phyloP scores from a whole-genome alignment of 2,113 vertebrate species.

The Phasianus colchicus region DNA sequence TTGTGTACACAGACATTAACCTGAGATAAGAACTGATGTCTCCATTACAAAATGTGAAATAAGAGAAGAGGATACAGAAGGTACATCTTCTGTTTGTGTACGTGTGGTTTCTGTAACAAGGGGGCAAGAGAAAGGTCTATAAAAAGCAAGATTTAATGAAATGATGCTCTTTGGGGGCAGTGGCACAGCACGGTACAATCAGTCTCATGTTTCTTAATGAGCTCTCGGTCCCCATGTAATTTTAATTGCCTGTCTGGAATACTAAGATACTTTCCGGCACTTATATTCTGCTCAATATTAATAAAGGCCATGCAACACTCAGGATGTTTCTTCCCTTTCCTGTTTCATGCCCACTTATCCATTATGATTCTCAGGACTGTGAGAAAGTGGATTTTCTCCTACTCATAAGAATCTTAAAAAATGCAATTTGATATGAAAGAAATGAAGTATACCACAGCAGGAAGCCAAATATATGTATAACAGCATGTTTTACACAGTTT shows the following conservation, averaged over 20 bases:
- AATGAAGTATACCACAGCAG: not conserved
- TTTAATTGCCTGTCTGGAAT: slow-evolving; percentile 50
- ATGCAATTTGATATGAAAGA: not conserved
- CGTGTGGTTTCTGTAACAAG: slow-evolving; percentile 1
- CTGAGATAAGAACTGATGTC: slow-evolving; percentile 19
- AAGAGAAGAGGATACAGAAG: slow-evolving; percentile 12
- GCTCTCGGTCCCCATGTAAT: slow-evolving; percentile 36
- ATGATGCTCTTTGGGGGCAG: not conserved
- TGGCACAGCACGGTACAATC: slow-evolving; percentile 7
- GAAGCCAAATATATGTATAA: not conserved
- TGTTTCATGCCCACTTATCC: not conserved
- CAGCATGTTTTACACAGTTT: not conserved
- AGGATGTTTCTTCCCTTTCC: not conserved
- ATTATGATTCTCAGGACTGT: not conserved
- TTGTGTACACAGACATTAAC: slow-evolving; percentile 1
- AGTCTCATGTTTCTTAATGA: slow-evolving; percentile 52
- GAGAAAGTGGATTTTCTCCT: not conserved
- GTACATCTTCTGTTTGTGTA: not conserved
- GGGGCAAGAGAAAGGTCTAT: not conserved
- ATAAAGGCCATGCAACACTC: not conserved
- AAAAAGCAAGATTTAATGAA: slow-evolving; percentile 30
- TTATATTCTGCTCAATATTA: slow-evolving; percentile 40
- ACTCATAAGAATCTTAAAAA: not conserved
- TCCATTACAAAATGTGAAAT: slow-evolving; percentile 37
- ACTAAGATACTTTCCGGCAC: slow-evolving; percentile 30